Evolutionary conservation across 1,140 invertebrate species (phyloP), one percentile per base, ranked within the genome.

Genomic region (Thaumatotibia leucotreta): DNA sequence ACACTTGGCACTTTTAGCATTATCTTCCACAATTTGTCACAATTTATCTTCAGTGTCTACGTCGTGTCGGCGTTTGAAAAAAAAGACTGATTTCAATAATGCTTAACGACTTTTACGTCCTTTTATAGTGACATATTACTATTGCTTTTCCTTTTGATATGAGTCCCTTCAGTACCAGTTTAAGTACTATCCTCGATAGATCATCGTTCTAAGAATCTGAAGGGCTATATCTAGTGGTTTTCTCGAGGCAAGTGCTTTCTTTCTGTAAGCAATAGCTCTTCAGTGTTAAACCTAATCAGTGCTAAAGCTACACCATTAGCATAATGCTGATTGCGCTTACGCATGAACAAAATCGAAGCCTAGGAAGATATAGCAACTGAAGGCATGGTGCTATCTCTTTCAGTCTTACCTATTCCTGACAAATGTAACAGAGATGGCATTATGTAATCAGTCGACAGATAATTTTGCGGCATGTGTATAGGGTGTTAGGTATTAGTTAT

Each of bases 31-130:
- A 50, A 24, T 67, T 67, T 63, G 66, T 67, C 61, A 67, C 31
- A 54, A 67, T 67, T 54, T 63, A 67, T 67, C 66, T 67, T 27
- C 52, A 20, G 10, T n/a, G 63, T n/a, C n/a, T n/a, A 45, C 39
- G 9, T 8, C 20, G 20, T 14, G n/a, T 17, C 39, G 39, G 9
- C 39, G 9, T 8, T 14, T 17, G 4, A 45, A 20, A 17, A 20
- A 6, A 45, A 20, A 0, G 39, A 6, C n/a, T 2, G 17, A 45
- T 45, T 45, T 45, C 20, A 45, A 45, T 20, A 9, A 45, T 45
- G 0, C 0, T 45, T 45, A 14, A 20, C 17, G 6, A 2, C 17
- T 45, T 49, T 29, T 39, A 64, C 23, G 62, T 49, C 62, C 17
- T 45, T 45, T 8, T 45, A 20, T 5, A 45, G 20, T 0, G 0